Evolutionary conservation across 2,797 vertebrate species (phyloP).

Genomic region (Urosaurus nigricauda): DNA sequence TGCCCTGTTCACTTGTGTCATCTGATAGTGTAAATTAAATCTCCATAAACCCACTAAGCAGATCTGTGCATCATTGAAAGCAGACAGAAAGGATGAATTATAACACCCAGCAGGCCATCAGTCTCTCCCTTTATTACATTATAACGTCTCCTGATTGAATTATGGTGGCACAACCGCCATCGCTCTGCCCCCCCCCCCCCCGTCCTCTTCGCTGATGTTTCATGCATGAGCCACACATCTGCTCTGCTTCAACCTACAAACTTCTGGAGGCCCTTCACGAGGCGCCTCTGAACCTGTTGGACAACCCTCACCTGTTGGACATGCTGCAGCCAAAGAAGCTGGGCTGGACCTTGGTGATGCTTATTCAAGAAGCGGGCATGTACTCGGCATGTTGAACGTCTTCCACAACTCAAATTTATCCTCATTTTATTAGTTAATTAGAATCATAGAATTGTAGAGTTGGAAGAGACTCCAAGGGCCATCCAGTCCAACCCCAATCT

Average conservation of each 20-base stretch:
- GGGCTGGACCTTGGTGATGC: background rate
- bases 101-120: slow-evolving; percentile 29
- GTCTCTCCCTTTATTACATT: slow-evolving; percentile 40
- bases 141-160: slow-evolving; percentile 38
- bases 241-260: background rate
- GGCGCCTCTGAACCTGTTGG: too few species aligned
- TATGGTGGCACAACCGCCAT: background rate
- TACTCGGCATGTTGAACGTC: background rate
- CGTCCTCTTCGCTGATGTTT: background rate
- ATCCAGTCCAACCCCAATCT: too few species aligned
- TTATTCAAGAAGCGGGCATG: too few species aligned
- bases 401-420: background rate
- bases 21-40: slow-evolving; percentile 47
- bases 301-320: background rate
- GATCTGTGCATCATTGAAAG: slow-evolving; percentile 50
- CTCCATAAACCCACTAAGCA: slow-evolving; percentile 43
- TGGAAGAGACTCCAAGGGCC: too few species aligned
- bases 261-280: background rate
- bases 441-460: too few species aligned
- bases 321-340: background rate
- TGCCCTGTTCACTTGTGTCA: slow-evolving; percentile 36
- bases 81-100: slow-evolving; percentile 42
- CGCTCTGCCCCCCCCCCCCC: background rate
- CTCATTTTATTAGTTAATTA: too few species aligned
- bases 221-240: background rate